Conservation (phyloP, 2,888 invertebrate species). For the Tribolium freemani region DNA sequence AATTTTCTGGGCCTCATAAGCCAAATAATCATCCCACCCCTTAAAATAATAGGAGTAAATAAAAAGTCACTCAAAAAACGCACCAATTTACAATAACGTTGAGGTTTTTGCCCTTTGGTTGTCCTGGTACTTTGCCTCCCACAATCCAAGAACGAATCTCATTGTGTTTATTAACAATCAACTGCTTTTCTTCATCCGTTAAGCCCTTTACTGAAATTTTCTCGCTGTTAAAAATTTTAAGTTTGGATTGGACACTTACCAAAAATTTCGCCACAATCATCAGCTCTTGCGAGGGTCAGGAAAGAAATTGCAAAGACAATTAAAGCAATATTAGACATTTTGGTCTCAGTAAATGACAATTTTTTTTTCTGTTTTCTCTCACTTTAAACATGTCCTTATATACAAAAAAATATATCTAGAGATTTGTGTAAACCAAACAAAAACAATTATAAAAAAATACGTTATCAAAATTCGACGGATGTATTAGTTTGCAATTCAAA, state of each 20-base stretch:
- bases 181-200: not conserved
- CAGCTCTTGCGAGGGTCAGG: not conserved
- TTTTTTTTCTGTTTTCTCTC: too few relatives aligned
- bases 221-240: not conserved
- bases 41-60: conserved; percentile 22
- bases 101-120: conserved; percentile 51
- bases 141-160: conserved; percentile 81
- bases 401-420: too few relatives aligned
- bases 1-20: conserved; percentile 51
- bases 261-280: not conserved
- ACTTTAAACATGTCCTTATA: too few relatives aligned
- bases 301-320: not conserved
- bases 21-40: conserved; percentile 51
- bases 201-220: not conserved
- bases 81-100: conserved; percentile 47
- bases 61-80: conserved; percentile 6
- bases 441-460: too few relatives aligned
- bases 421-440: too few relatives aligned
- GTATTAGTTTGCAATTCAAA: too few relatives aligned
- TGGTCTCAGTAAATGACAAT: not conserved
- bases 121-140: conserved; percentile 74
- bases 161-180: conserved; percentile 83
- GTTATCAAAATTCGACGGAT: too few relatives aligned
- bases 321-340: not conserved
- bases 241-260: not conserved